These are phyloP conservation scores for Recurvirostra avosetta DNA, from an alignment of 2,113 vertebrate genomes.

Conservation along the genomic window DNA sequence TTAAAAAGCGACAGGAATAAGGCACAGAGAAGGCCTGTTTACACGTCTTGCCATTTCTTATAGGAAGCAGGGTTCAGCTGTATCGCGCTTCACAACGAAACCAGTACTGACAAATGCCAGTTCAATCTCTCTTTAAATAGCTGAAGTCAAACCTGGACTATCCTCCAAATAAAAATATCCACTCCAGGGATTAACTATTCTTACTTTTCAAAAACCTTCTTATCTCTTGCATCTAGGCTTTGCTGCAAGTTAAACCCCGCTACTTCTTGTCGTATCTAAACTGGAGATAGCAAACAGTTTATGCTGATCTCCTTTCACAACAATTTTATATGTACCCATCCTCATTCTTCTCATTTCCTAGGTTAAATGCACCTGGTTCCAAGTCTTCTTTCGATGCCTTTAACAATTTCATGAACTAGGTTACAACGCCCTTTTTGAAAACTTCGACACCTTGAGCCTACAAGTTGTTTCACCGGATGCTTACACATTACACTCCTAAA, in stretches of 20 bases:
- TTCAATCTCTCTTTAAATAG: not conserved
- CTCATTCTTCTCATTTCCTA: not conserved
- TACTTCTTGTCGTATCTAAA: not conserved
- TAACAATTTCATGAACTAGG: not conserved
- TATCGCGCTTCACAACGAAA: not conserved
- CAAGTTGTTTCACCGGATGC: not conserved
- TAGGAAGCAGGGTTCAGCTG: not conserved
- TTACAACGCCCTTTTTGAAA: not conserved
- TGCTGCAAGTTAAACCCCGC: not conserved
- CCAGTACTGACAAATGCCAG: not conserved
- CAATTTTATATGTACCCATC: not conserved
- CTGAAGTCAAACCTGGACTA: not conserved
- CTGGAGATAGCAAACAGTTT: not conserved
- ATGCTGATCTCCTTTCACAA: not conserved
- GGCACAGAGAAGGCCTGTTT: not conserved
- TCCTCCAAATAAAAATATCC: not conserved
- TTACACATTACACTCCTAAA: not conserved
- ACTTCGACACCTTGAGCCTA: not conserved
- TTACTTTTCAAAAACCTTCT: not conserved
- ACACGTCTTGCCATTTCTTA: not conserved
- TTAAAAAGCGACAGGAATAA: not conserved
- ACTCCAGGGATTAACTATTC: not conserved
- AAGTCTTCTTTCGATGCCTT: not conserved
- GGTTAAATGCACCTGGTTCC: not conserved
- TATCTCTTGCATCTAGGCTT: not conserved